Evolutionary conservation across 2,797 vertebrate species (phyloP).

Genomic region (Pristis pectinata): DNA sequence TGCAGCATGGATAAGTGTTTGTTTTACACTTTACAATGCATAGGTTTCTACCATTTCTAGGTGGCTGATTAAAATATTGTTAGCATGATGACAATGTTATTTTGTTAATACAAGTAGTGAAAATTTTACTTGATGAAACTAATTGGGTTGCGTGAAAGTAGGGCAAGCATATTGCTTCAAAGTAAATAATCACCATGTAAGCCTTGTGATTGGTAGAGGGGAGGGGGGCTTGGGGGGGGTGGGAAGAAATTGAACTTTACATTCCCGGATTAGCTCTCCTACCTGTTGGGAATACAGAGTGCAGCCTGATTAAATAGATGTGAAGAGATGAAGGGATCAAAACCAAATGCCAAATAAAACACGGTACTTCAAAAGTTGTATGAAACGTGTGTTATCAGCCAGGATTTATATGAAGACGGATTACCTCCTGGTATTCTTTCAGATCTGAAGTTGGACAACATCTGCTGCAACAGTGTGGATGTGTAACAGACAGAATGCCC

Average conservation of each 20-base stretch:
- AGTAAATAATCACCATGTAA: background rate
- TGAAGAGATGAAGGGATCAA: constrained; percentile 4
- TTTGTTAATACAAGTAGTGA: background rate
- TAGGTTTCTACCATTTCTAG: background rate
- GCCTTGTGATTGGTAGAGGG: background rate
- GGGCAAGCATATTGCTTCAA: background rate
- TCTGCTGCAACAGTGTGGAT: background rate
- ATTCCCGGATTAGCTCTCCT: background rate
- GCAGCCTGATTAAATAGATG: constrained; percentile 24
- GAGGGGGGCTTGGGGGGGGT: background rate
- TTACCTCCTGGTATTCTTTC: constrained; percentile 16
- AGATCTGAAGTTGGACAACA: constrained; percentile 21
- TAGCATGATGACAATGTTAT: background rate
- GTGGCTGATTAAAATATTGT: background rate
- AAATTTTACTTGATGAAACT: background rate
- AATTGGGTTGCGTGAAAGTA: constrained; percentile 11
- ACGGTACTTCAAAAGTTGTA: constrained; percentile 23
- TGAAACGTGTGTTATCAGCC: background rate
- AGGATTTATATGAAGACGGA: constrained; percentile 30
- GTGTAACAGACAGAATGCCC: background rate
- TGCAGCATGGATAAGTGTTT: background rate
- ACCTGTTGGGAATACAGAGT: background rate
- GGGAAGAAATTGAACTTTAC: background rate
- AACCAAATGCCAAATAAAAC: constrained; percentile 15
- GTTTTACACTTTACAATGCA: background rate